A percentile compares a stretch with the other conserved stretches of the same genome.
Evolutionary conservation across 2,888 invertebrate species (phyloP).

Genomic region (Amaurobius ferox): DNA sequence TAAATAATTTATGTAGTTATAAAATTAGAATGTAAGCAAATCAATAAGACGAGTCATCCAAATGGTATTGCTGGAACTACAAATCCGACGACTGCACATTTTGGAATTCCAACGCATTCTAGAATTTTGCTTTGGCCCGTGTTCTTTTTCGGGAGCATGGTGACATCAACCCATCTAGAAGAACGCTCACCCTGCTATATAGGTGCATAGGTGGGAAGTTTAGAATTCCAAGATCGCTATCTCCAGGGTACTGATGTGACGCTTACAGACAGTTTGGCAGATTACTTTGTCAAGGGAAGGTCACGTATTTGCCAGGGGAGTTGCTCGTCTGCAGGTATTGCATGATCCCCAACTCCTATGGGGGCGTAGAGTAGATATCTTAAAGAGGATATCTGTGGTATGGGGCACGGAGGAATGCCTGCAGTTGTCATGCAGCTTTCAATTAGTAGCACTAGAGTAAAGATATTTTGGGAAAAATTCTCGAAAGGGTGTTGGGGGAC

Average conservation of each 20-base stretch:
- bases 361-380: too few relatives aligned
- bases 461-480: not conserved
- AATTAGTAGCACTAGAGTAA: not conserved
- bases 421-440: not conserved
- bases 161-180: not conserved
- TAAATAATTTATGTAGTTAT: too few relatives aligned
- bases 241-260: slow-evolving; percentile 4
- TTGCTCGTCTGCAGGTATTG: too few relatives aligned
- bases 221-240: slow-evolving; percentile 1
- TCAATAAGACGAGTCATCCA: too few relatives aligned
- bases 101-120: too few relatives aligned
- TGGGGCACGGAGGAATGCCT: not conserved
- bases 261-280: slow-evolving; percentile 9
- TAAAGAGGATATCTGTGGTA: too few relatives aligned
- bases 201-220: slow-evolving; percentile 9
- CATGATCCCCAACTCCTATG: too few relatives aligned
- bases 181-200: not conserved
- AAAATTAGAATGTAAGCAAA: too few relatives aligned
- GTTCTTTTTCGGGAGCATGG: not conserved
- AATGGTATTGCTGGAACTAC: too few relatives aligned
- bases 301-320: not conserved
- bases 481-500: too few relatives aligned
- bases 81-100: too few relatives aligned
- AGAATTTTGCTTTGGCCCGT: too few relatives aligned
- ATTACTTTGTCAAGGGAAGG: slow-evolving; percentile 16